Evolutionary conservation across 2,113 vertebrate genomes (phyloP).

Genomic region (Melanerpes aurifrons): DNA sequence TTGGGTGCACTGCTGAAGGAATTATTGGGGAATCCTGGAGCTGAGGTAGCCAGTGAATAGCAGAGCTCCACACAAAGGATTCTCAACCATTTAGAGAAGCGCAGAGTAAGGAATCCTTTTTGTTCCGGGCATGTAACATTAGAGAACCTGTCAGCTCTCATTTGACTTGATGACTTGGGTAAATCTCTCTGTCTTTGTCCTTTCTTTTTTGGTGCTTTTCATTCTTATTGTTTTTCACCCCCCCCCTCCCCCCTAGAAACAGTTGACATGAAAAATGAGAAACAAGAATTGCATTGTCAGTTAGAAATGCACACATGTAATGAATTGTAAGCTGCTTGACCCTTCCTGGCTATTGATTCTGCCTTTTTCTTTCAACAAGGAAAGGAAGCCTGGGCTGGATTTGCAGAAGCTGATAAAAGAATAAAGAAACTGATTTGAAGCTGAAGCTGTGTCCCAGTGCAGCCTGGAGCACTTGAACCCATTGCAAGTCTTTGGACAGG

Average conservation of each 20-base stretch:
- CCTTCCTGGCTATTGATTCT: constrained; percentile 44
- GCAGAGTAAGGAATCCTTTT: constrained; percentile 43
- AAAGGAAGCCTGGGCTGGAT: neutral
- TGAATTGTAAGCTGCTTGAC: constrained; percentile 54
- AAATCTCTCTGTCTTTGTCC: constrained; percentile 49
- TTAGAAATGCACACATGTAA: constrained; percentile 36
- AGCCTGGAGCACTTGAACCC: neutral
- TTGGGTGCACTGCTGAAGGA: neutral
- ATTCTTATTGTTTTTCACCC: neutral
- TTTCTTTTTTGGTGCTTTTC: constrained; percentile 4
- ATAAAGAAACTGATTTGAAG: neutral
- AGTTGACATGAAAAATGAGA: constrained; percentile 61
- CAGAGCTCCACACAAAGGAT: neutral
- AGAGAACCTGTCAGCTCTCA: constrained; percentile 62
- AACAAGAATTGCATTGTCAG: constrained; percentile 29
- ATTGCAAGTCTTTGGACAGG: neutral
- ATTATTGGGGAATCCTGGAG: neutral
- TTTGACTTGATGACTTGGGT: constrained; percentile 32
- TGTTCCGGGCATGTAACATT: constrained; percentile 53
- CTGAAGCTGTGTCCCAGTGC: neutral
- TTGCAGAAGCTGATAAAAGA: constrained; percentile 14
- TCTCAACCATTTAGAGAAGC: neutral
- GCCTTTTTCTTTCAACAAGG: neutral
- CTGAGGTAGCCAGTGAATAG: neutral
- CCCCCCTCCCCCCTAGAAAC: neutral